Conservation (phyloP, 2,113 vertebrate species). For the Tinamus guttatus region DNA sequence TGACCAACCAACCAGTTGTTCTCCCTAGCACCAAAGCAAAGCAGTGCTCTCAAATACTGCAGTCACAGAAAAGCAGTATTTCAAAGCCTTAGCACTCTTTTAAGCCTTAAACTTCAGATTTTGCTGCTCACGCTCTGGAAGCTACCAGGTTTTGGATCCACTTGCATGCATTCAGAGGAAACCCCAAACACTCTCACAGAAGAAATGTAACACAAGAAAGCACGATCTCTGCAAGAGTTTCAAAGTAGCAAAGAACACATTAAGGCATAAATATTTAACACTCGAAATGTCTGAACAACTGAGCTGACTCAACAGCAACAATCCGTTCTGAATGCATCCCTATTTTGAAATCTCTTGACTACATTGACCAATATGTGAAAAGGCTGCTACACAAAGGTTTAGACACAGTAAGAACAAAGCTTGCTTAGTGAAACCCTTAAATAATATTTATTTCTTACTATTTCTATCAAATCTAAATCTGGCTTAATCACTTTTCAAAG, state of each 20-base stretch:
- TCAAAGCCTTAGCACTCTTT: neutral
- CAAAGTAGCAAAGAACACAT: neutral
- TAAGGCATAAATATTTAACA: neutral
- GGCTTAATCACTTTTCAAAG: neutral
- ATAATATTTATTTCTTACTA: neutral
- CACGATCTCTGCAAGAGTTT: rapidly evolving
- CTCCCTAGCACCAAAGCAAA: neutral
- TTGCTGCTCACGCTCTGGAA: neutral
- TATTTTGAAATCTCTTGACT: neutral
- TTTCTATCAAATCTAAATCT: neutral
- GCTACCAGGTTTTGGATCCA: neutral
- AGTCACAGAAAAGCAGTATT: neutral
- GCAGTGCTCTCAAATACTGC: neutral
- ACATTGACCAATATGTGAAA: neutral
- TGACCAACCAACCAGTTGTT: neutral
- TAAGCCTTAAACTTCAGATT: neutral
- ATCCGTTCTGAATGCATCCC: neutral
- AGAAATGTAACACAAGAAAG: neutral
- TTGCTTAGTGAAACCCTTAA: neutral
- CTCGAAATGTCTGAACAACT: neutral
- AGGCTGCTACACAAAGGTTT: neutral
- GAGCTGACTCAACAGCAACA: neutral
- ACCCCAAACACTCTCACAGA: neutral
- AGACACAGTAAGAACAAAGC: neutral
- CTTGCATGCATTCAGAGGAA: neutral